A percentile compares a stretch with the other conserved stretches of the same genome.
These are phyloP conservation scores for Drosophila sulfurigaster DNA, from an alignment of 1,140 invertebrate genomes.

Conservation along the genomic window DNA sequence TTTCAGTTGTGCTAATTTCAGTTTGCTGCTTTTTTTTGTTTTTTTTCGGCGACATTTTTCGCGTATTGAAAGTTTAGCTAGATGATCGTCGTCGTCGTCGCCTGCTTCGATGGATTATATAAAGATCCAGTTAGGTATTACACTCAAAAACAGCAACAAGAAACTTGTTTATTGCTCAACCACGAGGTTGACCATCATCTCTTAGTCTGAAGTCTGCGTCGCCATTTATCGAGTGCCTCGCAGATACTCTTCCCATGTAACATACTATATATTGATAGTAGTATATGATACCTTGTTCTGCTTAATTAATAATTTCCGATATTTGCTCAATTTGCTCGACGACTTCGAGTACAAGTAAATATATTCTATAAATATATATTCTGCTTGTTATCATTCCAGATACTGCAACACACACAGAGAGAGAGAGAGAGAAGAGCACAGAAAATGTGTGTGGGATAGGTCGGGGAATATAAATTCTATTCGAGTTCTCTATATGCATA, in stretches of 20 bases:
- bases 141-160: not conserved
- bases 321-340: constrained; percentile 4
- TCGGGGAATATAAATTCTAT: constrained; percentile 29
- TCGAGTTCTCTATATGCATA: not conserved
- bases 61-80: constrained; percentile 50
- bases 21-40: constrained; percentile 4
- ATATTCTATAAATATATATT: constrained; percentile 2
- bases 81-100: not conserved
- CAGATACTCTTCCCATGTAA: constrained; percentile 10
- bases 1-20: constrained; percentile 4
- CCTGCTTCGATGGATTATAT: constrained; percentile 11
- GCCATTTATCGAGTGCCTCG: constrained; percentile 9
- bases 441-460: constrained; percentile 52
- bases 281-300: constrained; percentile 9
- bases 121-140: constrained; percentile 19
- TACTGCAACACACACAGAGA: constrained; percentile 22
- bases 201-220: not conserved
- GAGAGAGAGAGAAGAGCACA: constrained; percentile 3
- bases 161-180: constrained; percentile 6
- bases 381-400: constrained; percentile 32
- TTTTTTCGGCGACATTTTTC: constrained; percentile 24
- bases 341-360: constrained; percentile 14
- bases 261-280: not conserved
- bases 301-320: constrained; percentile 16
- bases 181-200: not conserved